Conservation (phyloP, 2,113 vertebrate species). For the Gracilinanus agilis region DNA sequence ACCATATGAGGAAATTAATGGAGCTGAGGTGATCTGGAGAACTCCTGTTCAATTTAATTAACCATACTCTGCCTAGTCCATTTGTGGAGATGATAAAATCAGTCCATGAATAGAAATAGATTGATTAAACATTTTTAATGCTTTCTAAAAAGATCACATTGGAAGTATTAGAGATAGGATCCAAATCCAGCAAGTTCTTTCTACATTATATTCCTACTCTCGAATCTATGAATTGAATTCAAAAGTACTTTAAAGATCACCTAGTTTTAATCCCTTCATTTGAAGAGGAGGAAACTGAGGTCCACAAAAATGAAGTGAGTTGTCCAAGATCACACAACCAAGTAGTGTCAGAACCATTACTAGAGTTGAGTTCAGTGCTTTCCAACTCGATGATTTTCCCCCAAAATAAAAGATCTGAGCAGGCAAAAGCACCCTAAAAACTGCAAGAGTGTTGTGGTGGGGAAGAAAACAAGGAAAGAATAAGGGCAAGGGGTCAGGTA, state of each 20-base stretch:
- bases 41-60: not conserved
- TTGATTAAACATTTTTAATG: not conserved
- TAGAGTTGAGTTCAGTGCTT: not conserved
- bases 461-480: not conserved
- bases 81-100: not conserved
- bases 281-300: not conserved
- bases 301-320: not conserved
- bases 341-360: not conserved
- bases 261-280: not conserved
- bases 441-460: not conserved
- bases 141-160: not conserved
- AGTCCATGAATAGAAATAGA: not conserved
- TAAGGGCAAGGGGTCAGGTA: not conserved
- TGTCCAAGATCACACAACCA: not conserved
- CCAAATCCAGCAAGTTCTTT: not conserved
- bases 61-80: not conserved
- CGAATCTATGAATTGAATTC: not conserved
- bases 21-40: not conserved
- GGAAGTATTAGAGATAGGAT: not conserved
- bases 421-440: not conserved
- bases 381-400: not conserved
- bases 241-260: not conserved
- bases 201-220: not conserved
- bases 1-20: not conserved
- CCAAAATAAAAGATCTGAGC: not conserved